A percentile compares a stretch with the other conserved stretches of the same genome.
phyloP scores from a whole-genome alignment of 2,797 vertebrate genomes.

The Hoplostethus atlanticus region DNA sequence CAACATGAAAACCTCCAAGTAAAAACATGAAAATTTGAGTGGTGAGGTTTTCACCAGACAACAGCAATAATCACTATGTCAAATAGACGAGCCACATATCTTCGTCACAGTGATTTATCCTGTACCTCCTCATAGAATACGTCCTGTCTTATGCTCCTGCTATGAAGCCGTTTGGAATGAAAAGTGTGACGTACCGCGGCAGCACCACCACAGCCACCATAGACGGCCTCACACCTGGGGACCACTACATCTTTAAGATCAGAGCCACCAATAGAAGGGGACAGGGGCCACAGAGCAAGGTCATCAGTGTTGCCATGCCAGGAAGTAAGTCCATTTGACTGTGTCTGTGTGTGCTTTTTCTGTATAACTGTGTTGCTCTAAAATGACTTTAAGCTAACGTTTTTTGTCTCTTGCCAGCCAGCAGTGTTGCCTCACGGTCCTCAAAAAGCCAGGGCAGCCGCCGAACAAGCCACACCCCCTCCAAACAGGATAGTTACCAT shows the following conservation, averaged over 20 bases:
- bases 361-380: background rate
- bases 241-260: constrained; percentile 98
- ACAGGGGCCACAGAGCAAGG: constrained; percentile 95
- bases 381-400: constrained; percentile 1
- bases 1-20: background rate
- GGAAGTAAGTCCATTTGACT: constrained; percentile 85
- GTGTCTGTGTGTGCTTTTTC: background rate
- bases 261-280: constrained; percentile 95
- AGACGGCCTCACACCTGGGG: constrained; percentile 93
- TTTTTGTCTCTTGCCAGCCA: constrained; percentile 80
- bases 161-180: constrained; percentile 97
- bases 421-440: constrained; percentile 69
- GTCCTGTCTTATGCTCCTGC: constrained; percentile 98
- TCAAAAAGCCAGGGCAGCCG: constrained; percentile 69
- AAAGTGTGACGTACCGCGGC: constrained; percentile 91
- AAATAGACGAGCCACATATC: background rate
- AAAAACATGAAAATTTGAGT: background rate
- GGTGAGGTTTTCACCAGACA: background rate
- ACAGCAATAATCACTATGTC: background rate
- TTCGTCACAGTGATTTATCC: constrained; percentile 11
- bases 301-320: constrained; percentile 92
- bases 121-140: constrained; percentile 89
- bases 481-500: constrained; percentile 72
- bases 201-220: constrained; percentile 90
- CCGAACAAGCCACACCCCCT: constrained; percentile 56